Evolutionary conservation across 1,140 invertebrate genomes (phyloP), one percentile per base, ranked within the genome.

Genomic region (Diorhabda carinulata): DNA sequence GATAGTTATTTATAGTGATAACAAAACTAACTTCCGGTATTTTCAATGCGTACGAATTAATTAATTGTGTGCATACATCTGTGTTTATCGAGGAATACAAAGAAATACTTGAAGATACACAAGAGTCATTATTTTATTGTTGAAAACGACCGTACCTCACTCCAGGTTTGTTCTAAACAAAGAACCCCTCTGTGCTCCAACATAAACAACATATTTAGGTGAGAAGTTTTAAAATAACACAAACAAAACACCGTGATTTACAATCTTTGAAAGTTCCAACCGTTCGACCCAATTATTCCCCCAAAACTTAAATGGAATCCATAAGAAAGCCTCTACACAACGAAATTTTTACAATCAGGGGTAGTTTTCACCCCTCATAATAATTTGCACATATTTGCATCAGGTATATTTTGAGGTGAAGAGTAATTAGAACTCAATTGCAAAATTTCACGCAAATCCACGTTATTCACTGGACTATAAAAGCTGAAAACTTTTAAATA

Each of bases 191-290:
- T 52, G 47, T 52, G 47, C 47, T 52, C n/a, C 47, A 4, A 52
- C 47, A 52, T 52, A 52, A 52, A 52, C 47, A 52, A 52, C 47
- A 52, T 52, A 4, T 52, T 52, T 52, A 52, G 47, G 47, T 52
- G 47, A 52, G 47, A 52, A 52, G 47, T n/a, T 52, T 52, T 52
- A 52, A 52, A 52, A 52, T 52, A 52, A 52, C 47, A n/a, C n/a
- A 52, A 25, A 25, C 47, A 52, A 6, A 6, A 52, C 4, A 52
- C 6, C 47, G n/a, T 52, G n/a, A 52, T 52, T 52, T 52, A 52
- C n/a, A 52, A 6, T 52, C 47, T 52, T 52, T 8, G 47, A n/a
- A 52, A 6, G 6, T 52, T 8, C n/a, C 25, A 25, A 25, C 47
- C 6, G 47, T 52, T n/a, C n/a, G 47, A 52, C 2, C n/a, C 6